Conservation (phyloP, 2,797 vertebrate genomes). For the Hemitrygon akajei region DNA sequence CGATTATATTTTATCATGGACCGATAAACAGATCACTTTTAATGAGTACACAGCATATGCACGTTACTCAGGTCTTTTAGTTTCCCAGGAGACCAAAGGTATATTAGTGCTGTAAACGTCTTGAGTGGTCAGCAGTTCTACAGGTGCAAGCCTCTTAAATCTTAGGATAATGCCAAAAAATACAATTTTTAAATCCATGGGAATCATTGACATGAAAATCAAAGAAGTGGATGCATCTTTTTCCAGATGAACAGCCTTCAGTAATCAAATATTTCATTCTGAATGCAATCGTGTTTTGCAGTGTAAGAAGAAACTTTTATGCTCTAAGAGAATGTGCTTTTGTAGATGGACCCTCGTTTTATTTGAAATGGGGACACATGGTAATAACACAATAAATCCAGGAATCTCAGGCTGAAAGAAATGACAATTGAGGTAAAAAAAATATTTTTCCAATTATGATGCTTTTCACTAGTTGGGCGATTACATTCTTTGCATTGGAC, state of each 20-base stretch:
- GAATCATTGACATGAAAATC: neutral
- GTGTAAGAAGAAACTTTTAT: neutral
- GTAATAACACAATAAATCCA: neutral
- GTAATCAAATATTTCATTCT: neutral
- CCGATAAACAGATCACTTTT: constrained; percentile 57
- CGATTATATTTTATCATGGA: constrained; percentile 51
- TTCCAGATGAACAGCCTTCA: neutral
- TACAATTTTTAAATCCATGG: neutral
- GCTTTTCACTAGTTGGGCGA: neutral
- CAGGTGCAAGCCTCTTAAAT: constrained; percentile 36
- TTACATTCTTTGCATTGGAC: neutral
- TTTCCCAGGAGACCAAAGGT: constrained; percentile 25
- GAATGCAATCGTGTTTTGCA: neutral
- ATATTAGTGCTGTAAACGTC: constrained; percentile 31
- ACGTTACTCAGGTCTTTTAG: constrained; percentile 42
- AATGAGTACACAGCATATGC: constrained; percentile 61
- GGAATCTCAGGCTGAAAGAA: neutral
- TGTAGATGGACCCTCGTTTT: neutral
- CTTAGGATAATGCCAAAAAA: constrained; percentile 6
- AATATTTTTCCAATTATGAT: neutral
- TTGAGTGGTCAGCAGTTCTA: constrained; percentile 36
- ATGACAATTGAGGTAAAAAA: neutral
- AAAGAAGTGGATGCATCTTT: neutral
- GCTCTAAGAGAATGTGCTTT: neutral
- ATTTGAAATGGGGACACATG: neutral